Evolutionary conservation across 2,888 invertebrate species (phyloP).

Genomic region (Hoplodrina blanda): DNA sequence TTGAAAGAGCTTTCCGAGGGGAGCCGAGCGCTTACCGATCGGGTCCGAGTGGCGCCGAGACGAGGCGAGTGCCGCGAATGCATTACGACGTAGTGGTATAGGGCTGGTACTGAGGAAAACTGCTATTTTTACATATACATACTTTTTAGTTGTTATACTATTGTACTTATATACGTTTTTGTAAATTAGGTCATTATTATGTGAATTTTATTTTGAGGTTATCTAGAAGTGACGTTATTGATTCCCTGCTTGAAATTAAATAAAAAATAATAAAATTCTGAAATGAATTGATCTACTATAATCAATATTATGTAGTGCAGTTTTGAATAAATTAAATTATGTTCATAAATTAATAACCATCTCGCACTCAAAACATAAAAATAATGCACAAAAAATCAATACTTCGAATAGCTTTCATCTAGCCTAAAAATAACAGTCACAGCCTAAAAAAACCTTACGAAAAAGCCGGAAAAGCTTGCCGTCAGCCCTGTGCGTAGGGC

Average conservation of each 20-base stretch:
- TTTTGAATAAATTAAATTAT: background rate
- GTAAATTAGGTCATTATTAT: conserved; percentile 12
- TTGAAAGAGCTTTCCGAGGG: conserved; percentile 87
- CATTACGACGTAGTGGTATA: conserved; percentile 85
- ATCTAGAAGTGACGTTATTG: background rate
- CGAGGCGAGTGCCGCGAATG: conserved; percentile 86
- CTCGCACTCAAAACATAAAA: background rate
- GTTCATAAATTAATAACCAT: background rate
- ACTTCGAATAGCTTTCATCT: conserved; percentile 55
- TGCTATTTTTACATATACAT: conserved; percentile 64
- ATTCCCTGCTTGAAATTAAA: no score
- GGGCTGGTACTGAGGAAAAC: conserved; percentile 78
- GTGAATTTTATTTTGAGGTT: background rate
- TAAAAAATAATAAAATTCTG: background rate
- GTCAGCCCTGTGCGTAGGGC: conserved; percentile 79
- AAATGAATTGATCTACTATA: conserved; percentile 16
- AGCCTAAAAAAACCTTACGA: conserved; percentile 53
- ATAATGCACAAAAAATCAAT: conserved; percentile 49
- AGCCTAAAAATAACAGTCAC: conserved; percentile 49
- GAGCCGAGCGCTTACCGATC: conserved; percentile 88
- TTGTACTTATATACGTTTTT: conserved; percentile 44
- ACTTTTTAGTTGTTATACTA: conserved; percentile 30
- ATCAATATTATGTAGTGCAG: conserved; percentile 3
- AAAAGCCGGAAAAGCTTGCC: conserved; percentile 76
- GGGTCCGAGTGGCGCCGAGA: conserved; percentile 89